A percentile compares a stretch with the other conserved stretches of the same genome.
Conservation (phyloP, 2,888 invertebrate genomes). For the Ichneumon xanthorius region DNA sequence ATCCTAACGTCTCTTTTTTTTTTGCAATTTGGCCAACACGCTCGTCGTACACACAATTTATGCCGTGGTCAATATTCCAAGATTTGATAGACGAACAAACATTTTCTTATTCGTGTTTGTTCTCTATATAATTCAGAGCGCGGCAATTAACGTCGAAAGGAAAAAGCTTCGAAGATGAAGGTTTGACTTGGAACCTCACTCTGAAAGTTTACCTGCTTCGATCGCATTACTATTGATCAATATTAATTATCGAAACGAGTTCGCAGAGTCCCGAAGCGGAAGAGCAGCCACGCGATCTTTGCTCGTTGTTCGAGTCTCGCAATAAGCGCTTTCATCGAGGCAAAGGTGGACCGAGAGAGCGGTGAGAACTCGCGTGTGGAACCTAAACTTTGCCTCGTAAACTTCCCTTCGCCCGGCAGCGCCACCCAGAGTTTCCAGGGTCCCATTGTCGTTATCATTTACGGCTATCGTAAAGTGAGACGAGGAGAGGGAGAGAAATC, state of each 20-base stretch:
- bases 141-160: neutral
- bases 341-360: slow-evolving; percentile 22
- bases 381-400: slow-evolving; percentile 59
- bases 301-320: slow-evolving; percentile 13
- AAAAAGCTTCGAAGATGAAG: neutral
- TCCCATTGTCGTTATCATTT: slow-evolving; percentile 69
- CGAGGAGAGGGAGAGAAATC: slow-evolving; percentile 16
- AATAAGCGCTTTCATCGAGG: slow-evolving; percentile 18
- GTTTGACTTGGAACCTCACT: neutral
- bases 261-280: slow-evolving; percentile 1
- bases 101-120: neutral
- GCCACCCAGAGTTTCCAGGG: slow-evolving; percentile 19
- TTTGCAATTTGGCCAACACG: too few relatives aligned
- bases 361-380: slow-evolving; percentile 34
- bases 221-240: slow-evolving; percentile 22
- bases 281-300: slow-evolving; percentile 22
- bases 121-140: neutral
- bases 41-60: too few relatives aligned
- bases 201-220: slow-evolving; percentile 1
- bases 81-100: neutral
- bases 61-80: neutral
- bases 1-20: too few relatives aligned
- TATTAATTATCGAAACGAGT: slow-evolving; percentile 31
- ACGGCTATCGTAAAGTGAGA: slow-evolving; percentile 66
- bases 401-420: slow-evolving; percentile 22